phyloP scores from a whole-genome alignment of 2,797 vertebrate genomes.

The Streptopelia turtur region DNA sequence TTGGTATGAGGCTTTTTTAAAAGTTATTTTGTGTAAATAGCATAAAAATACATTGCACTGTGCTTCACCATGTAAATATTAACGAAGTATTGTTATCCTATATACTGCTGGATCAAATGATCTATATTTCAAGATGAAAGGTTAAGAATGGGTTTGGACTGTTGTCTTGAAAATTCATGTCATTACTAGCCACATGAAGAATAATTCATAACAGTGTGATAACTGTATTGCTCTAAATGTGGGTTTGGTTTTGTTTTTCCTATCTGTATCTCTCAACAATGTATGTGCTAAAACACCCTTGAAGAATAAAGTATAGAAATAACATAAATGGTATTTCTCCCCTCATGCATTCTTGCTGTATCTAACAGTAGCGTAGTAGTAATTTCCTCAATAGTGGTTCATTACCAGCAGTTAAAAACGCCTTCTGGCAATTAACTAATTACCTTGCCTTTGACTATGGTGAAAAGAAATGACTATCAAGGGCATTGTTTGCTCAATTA shows the following conservation, averaged over 20 bases:
- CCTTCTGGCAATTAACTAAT: slow-evolving; percentile 78
- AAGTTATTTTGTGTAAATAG: background rate
- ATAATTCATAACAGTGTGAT: background rate
- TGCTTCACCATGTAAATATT: background rate
- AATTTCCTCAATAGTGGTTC: slow-evolving; percentile 69
- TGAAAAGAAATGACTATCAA: slow-evolving; percentile 63
- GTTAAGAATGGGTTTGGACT: background rate
- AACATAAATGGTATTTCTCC: background rate
- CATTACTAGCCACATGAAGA: background rate
- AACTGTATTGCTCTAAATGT: background rate
- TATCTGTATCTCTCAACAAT: background rate
- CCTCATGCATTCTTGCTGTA: background rate
- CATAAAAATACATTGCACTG: background rate
- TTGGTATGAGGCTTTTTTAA: background rate
- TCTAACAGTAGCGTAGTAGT: slow-evolving; percentile 19
- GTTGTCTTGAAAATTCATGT: background rate
- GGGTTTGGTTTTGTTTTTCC: no score
- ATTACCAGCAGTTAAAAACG: slow-evolving; percentile 72
- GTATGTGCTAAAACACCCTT: background rate
- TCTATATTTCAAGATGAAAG: background rate
- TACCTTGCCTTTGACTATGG: slow-evolving; percentile 67
- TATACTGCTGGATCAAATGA: background rate
- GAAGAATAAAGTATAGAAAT: background rate
- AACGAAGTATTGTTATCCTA: background rate
- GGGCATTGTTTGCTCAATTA: slow-evolving; percentile 78